phyloP scores from a whole-genome alignment of 1,140 invertebrate species.

The Oedothorax gibbosus region DNA sequence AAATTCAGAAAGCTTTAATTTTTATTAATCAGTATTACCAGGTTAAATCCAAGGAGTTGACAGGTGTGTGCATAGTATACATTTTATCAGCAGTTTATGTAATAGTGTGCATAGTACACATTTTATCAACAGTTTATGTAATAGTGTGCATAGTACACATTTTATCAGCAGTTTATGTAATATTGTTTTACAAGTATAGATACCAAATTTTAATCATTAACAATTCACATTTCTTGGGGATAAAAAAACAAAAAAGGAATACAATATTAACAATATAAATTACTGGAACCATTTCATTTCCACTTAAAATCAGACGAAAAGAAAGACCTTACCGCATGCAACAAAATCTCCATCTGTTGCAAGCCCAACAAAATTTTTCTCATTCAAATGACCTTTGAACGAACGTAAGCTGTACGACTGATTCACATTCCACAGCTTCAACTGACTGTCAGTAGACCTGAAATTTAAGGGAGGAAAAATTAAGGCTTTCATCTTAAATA shows the following conservation, averaged over 20 bases:
- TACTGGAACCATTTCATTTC: no score
- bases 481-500: no score
- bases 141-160: no score
- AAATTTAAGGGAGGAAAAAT: constrained; percentile 43
- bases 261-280: not conserved
- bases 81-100: no score
- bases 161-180: no score
- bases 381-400: constrained; percentile 94
- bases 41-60: no score
- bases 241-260: not conserved
- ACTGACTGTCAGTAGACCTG: constrained; percentile 88
- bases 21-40: no score
- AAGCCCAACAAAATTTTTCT: constrained; percentile 98
- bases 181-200: no score
- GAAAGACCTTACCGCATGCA: constrained; percentile 82
- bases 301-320: not conserved
- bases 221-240: not conserved
- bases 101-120: no score
- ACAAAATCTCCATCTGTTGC: constrained; percentile 95
- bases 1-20: no score
- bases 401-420: constrained; percentile 84
- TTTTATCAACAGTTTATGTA: no score
- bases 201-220: not conserved
- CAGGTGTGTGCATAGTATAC: no score
- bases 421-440: constrained; percentile 93